These are phyloP conservation scores for Tenthredo notha DNA, from an alignment of 2,888 invertebrate genomes.

Conservation along the genomic window DNA sequence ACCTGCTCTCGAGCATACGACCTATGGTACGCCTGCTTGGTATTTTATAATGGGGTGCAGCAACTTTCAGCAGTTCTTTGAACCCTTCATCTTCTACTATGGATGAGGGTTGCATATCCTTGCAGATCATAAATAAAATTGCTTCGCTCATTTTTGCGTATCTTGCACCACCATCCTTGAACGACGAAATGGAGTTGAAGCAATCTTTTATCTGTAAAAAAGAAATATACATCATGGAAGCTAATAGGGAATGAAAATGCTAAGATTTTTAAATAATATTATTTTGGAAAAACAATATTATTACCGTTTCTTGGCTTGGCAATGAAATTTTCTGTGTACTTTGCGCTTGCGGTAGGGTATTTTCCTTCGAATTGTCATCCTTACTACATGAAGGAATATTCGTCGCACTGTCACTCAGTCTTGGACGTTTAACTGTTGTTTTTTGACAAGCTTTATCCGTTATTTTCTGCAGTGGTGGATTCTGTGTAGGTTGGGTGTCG, in stretches of 20 bases:
- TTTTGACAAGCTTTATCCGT: constrained; percentile 22
- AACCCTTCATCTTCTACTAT: constrained; percentile 20
- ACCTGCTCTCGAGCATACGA: constrained; percentile 13
- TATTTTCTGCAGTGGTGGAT: background rate
- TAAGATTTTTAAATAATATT: constrained; percentile 20
- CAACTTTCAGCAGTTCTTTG: constrained; percentile 10
- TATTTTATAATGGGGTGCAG: constrained; percentile 24
- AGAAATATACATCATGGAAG: constrained; percentile 19
- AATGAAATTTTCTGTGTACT: constrained; percentile 19
- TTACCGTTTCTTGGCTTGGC: constrained; percentile 29
- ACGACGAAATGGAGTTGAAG: background rate
- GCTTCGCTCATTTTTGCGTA: constrained; percentile 22
- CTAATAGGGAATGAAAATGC: constrained; percentile 11
- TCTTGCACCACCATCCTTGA: constrained; percentile 9
- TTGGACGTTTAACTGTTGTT: constrained; percentile 23
- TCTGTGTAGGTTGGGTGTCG: constrained; percentile 26
- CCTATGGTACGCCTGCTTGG: constrained; percentile 26
- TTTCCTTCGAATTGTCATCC: constrained; percentile 31
- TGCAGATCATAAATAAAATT: constrained; percentile 26
- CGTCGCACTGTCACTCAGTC: constrained; percentile 19
- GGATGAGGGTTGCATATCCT: constrained; percentile 8
- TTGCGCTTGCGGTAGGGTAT: constrained; percentile 19
- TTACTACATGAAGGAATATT: constrained; percentile 27
- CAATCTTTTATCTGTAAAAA: constrained; percentile 35
- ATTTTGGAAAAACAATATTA: constrained; percentile 16